Conservation (phyloP, 2,113 vertebrate species). For the Cercopithecus mona region DNA sequence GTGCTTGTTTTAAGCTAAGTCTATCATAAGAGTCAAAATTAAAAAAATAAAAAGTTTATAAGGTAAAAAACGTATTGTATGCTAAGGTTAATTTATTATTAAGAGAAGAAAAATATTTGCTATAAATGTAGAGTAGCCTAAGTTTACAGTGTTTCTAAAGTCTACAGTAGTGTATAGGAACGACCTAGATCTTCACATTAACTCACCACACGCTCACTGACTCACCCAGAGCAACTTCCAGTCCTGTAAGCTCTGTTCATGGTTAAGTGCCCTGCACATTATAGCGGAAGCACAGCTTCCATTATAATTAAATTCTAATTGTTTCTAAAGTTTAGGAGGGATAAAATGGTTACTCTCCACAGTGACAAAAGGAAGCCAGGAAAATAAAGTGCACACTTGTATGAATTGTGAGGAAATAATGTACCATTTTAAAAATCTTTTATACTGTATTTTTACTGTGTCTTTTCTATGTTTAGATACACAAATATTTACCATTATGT, state of each 20-base stretch:
- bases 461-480: not conserved
- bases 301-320: conserved; percentile 82
- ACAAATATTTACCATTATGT: not conserved
- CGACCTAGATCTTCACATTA: not conserved
- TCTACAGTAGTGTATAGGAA: not conserved
- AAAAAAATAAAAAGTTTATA: not conserved
- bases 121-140: not conserved
- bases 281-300: not conserved
- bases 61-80: not conserved
- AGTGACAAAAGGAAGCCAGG: conserved; percentile 86
- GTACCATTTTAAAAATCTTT: not conserved
- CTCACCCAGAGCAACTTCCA: not conserved
- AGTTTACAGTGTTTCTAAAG: not conserved
- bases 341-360: conserved; percentile 85
- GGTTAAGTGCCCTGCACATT: too few species aligned
- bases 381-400: conserved; percentile 89
- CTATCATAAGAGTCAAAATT: not conserved
- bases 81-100: not conserved
- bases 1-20: not conserved
- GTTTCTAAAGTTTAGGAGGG: conserved; percentile 82
- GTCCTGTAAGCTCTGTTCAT: not conserved
- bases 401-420: conserved; percentile 90
- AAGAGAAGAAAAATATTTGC: not conserved
- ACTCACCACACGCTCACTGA: not conserved
- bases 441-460: not conserved